Evolutionary conservation across 2,797 vertebrate species (phyloP).

Genomic region (Okamejei kenojei): DNA sequence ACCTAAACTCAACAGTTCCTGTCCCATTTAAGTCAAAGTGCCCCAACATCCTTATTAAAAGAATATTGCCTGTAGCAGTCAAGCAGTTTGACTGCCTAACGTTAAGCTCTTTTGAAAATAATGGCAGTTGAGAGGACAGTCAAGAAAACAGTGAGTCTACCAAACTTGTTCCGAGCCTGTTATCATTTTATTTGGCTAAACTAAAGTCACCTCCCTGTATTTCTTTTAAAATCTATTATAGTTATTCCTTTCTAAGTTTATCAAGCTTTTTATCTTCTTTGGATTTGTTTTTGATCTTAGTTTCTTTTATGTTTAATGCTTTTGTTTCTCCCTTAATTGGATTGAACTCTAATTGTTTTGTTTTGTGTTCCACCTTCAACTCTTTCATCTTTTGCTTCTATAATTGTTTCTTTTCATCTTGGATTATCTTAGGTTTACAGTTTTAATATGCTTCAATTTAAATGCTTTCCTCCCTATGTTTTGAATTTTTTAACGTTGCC

Average conservation of each 20-base stretch:
- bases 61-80: not conserved
- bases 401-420: not conserved
- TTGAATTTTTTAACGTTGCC: not conserved
- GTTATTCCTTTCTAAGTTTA: not conserved
- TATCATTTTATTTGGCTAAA: not conserved
- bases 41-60: not conserved
- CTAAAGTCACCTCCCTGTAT: not conserved
- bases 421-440: not conserved
- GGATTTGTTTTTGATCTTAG: conserved; percentile 1
- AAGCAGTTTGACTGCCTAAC: not conserved
- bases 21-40: not conserved
- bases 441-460: conserved; percentile 1
- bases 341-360: not conserved
- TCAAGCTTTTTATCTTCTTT: not conserved
- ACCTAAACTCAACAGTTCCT: not conserved
- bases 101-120: not conserved
- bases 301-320: conserved; percentile 7
- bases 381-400: not conserved
- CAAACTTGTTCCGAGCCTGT: not conserved
- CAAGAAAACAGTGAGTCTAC: not conserved
- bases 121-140: not conserved
- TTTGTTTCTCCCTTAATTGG: not conserved
- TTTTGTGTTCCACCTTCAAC: not conserved
- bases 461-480: not conserved
- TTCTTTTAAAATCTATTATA: not conserved